Percentiles rank a stretch among this genome's conserved stretches.
phyloP scores from a whole-genome alignment of 2,888 invertebrate genomes.

The Zonitis immaculata region DNA sequence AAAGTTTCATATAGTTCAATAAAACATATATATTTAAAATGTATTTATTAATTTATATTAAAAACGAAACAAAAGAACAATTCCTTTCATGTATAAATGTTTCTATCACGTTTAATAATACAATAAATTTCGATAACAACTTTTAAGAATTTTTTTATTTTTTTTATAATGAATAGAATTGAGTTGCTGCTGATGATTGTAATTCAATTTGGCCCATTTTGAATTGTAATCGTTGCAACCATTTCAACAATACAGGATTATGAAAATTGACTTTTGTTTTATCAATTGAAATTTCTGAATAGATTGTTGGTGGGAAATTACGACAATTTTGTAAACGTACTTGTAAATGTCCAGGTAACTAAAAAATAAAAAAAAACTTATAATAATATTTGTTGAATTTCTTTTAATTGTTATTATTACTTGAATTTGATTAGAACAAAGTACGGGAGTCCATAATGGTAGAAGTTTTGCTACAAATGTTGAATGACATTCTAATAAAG shows the following conservation, averaged over 20 bases:
- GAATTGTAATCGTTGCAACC: slow-evolving; percentile 90
- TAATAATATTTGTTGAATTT: not conserved
- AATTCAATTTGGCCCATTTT: slow-evolving; percentile 98
- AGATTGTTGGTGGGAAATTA: slow-evolving; percentile 66
- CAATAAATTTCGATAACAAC: slow-evolving; percentile 20
- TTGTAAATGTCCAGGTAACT: slow-evolving; percentile 87
- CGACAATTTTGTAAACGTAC: slow-evolving; percentile 83
- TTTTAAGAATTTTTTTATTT: no score
- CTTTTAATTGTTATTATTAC: slow-evolving; percentile 50
- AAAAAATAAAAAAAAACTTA: slow-evolving; percentile 28
- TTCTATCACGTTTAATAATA: slow-evolving; percentile 13
- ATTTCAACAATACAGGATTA: slow-evolving; percentile 63
- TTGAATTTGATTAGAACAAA: slow-evolving; percentile 85
- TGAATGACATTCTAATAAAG: slow-evolving; percentile 90
- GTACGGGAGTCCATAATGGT: slow-evolving; percentile 94
- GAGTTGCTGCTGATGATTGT: slow-evolving; percentile 87
- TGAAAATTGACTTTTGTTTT: slow-evolving; percentile 45
- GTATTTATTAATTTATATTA: no score
- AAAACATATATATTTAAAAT: no score
- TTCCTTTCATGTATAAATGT: slow-evolving; percentile 22
- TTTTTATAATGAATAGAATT: slow-evolving; percentile 71
- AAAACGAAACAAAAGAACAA: no score
- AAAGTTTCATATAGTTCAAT: no score
- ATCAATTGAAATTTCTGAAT: slow-evolving; percentile 48
- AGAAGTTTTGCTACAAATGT: slow-evolving; percentile 85